A percentile compares a stretch with the other conserved stretches of the same genome.
These are phyloP conservation scores for Limenitis camilla DNA, from an alignment of 2,888 invertebrate genomes.

Conservation along the genomic window DNA sequence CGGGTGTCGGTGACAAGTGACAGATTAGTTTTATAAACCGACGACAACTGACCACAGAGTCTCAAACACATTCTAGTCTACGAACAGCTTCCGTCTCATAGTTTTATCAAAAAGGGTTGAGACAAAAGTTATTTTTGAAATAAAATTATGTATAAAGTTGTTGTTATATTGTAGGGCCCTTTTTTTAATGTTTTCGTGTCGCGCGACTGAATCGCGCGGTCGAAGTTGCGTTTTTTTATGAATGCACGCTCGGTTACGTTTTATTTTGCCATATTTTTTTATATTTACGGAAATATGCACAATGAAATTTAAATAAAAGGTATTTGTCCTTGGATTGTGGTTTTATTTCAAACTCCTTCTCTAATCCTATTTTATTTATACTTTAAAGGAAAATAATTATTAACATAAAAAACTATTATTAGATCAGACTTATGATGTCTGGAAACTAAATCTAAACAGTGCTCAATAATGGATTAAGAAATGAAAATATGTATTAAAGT, in stretches of 20 bases:
- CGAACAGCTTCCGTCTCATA: slow-evolving; percentile 58
- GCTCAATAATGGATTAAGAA: no score
- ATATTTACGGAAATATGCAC: slow-evolving; percentile 69
- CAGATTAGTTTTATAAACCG: slow-evolving; percentile 10
- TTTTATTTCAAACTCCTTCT: slow-evolving; percentile 41
- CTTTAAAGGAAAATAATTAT: no score
- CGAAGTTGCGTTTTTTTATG: slow-evolving; percentile 30
- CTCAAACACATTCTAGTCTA: slow-evolving; percentile 50
- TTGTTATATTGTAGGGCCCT: slow-evolving; percentile 37
- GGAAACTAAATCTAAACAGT: no score
- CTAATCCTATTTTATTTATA: no score
- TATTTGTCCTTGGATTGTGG: slow-evolving; percentile 57
- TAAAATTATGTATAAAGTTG: slow-evolving; percentile 43
- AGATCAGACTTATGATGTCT: no score
- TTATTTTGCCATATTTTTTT: slow-evolving; percentile 64
- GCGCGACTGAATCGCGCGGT: slow-evolving; percentile 12
- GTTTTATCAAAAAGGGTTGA: slow-evolving; percentile 33
- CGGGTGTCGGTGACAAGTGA: slow-evolving; percentile 25
- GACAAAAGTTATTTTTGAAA: slow-evolving; percentile 49
- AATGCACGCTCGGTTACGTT: slow-evolving; percentile 52
- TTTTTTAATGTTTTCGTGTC: slow-evolving; percentile 29
- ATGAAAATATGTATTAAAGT: no score
- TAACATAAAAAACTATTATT: no score
- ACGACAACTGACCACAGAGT: slow-evolving; percentile 28
- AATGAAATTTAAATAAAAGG: slow-evolving; percentile 70